Evolutionary conservation across 2,797 vertebrate species (phyloP).

Genomic region (Cheracebus regulus): DNA sequence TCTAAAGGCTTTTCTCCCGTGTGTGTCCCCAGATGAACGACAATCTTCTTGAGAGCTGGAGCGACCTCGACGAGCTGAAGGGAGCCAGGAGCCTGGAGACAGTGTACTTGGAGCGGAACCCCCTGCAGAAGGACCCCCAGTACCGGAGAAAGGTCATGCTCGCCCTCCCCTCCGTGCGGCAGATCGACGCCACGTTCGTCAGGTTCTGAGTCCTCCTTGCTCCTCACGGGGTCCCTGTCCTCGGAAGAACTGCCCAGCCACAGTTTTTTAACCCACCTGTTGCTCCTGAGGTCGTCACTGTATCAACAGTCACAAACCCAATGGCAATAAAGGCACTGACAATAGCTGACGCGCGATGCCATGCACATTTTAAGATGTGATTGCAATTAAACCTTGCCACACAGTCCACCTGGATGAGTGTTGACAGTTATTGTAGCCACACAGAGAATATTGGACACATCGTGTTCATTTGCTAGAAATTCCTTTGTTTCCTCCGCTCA

Average conservation of each 20-base stretch:
- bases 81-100: conserved; percentile 95
- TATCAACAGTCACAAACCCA: conserved; percentile 70
- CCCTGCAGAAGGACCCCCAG: conserved; percentile 97
- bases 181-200: conserved; percentile 98
- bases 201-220: conserved; percentile 89
- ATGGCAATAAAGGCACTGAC: conserved; percentile 79
- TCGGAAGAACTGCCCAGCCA: conserved; percentile 54
- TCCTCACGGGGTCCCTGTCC: conserved; percentile 41
- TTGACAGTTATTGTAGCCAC: not conserved
- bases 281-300: conserved; percentile 73
- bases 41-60: conserved; percentile 97
- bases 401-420: conserved; percentile 38
- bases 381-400: conserved; percentile 77
- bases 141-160: conserved; percentile 99
- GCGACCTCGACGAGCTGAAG: conserved; percentile 96
- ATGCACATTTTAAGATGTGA: conserved; percentile 69
- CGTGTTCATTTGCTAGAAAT: not conserved
- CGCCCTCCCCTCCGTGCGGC: conserved; percentile 94
- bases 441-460: not conserved
- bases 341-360: conserved; percentile 68
- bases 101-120: conserved; percentile 97
- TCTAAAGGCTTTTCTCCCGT: not conserved
- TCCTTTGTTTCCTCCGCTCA: not conserved
- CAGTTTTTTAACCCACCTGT: conserved; percentile 77
- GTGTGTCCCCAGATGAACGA: conserved; percentile 94